These are phyloP conservation scores for Sterrhoptilus dennistouni DNA, from an alignment of 2,113 vertebrate genomes.

Conservation along the genomic window DNA sequence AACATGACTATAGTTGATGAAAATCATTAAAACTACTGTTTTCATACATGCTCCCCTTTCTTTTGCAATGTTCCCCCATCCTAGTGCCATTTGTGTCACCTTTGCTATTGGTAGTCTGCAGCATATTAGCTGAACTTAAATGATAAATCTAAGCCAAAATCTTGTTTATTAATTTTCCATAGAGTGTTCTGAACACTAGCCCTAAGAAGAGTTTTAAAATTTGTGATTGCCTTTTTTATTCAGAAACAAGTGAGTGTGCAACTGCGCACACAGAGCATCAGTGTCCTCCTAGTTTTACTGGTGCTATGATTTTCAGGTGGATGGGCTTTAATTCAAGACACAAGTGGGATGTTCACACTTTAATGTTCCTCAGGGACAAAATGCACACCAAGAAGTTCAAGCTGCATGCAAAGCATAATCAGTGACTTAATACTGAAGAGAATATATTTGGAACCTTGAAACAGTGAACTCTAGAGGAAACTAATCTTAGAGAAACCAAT, in stretches of 20 bases:
- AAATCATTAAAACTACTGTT: background rate
- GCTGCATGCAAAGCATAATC: constrained; percentile 18
- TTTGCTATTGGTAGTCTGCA: background rate
- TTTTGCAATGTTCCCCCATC: background rate
- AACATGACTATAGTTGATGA: background rate
- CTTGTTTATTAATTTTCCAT: background rate
- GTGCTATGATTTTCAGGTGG: background rate
- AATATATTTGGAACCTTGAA: background rate
- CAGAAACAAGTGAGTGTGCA: background rate
- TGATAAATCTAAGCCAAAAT: background rate
- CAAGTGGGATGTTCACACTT: background rate
- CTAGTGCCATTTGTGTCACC: background rate
- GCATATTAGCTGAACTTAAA: background rate
- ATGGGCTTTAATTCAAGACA: background rate
- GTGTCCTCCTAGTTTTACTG: background rate
- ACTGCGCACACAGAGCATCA: background rate
- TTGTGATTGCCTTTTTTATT: background rate
- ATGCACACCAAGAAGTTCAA: background rate
- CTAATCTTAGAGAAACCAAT: background rate
- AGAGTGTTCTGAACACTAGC: background rate
- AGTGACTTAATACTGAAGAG: background rate
- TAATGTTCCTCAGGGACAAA: background rate
- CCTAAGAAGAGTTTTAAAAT: background rate
- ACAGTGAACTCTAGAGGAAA: background rate
- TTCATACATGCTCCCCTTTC: background rate